Percentiles rank a stretch among this genome's conserved stretches.
Evolutionary conservation across 2,797 vertebrate genomes (phyloP).

Genomic region (Picus viridis): DNA sequence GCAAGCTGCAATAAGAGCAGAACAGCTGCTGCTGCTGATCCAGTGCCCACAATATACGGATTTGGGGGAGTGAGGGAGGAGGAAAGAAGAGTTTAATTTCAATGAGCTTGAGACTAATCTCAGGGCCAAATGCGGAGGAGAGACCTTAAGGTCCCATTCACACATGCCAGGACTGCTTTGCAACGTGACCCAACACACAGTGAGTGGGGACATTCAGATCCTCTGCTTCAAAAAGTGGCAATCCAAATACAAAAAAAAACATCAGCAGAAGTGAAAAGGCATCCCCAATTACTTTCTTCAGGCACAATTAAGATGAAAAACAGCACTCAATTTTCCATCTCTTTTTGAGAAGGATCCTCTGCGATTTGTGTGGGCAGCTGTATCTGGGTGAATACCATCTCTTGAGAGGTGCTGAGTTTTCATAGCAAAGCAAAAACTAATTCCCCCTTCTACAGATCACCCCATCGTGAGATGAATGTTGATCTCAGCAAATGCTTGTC

Average conservation of each 20-base stretch:
- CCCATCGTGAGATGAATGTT: background rate
- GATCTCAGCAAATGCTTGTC: background rate
- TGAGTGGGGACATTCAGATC: background rate
- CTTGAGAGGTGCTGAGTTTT: background rate
- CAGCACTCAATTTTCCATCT: accelerated
- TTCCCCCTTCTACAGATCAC: background rate
- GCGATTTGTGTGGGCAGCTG: background rate
- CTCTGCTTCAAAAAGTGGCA: background rate
- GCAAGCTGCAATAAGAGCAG: background rate
- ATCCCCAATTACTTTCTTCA: background rate
- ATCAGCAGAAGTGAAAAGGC: background rate
- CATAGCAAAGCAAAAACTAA: background rate
- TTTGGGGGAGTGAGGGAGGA: background rate
- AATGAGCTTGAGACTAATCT: background rate
- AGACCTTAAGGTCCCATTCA: background rate
- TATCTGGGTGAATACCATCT: background rate
- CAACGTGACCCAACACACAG: accelerated
- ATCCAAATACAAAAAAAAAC: background rate
- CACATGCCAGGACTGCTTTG: background rate
- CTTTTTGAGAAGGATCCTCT: background rate
- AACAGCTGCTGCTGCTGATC: background rate
- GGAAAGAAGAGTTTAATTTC: background rate
- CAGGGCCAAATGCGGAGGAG: background rate
- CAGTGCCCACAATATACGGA: background rate
- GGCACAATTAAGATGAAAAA: background rate